Conservation (phyloP, 1,140 invertebrate genomes). For the Cardiocondyla obscurior region DNA sequence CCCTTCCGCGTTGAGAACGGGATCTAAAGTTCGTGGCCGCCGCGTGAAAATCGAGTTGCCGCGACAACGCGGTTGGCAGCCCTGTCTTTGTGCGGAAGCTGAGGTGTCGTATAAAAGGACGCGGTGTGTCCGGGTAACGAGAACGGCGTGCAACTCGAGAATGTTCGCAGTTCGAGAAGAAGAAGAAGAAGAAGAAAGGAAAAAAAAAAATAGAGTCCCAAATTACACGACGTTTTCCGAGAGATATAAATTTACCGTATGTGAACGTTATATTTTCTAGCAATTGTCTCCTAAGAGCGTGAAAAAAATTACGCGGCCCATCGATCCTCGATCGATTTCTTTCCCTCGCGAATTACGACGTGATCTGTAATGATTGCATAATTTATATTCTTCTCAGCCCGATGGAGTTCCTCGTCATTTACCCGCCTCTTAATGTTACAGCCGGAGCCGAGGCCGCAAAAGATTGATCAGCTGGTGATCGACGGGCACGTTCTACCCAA, state of each 20-base stretch:
- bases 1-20: not conserved
- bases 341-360: not conserved
- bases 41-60: conserved; percentile 33
- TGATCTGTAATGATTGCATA: not conserved
- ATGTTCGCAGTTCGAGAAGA: not conserved
- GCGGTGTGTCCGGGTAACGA: conserved; percentile 6
- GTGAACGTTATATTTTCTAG: not conserved
- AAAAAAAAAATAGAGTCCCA: too few relatives aligned
- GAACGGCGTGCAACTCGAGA: not conserved
- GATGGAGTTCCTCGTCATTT: not conserved
- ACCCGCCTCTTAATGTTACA: conserved; percentile 75
- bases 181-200: too few relatives aligned
- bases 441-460: conserved; percentile 87
- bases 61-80: conserved; percentile 14
- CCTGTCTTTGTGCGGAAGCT: conserved; percentile 16
- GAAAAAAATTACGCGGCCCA: not conserved
- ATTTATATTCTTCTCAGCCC: not conserved
- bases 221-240: too few relatives aligned
- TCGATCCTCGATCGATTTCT: not conserved
- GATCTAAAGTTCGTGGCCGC: conserved; percentile 30
- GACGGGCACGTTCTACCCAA: conserved; percentile 95
- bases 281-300: not conserved
- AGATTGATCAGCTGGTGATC: conserved; percentile 93
- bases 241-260: not conserved
- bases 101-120: conserved; percentile 22